A percentile compares a stretch with the other conserved stretches of the same genome.
phyloP scores from a whole-genome alignment of 2,888 invertebrate species.

The Lobophora halterata region DNA sequence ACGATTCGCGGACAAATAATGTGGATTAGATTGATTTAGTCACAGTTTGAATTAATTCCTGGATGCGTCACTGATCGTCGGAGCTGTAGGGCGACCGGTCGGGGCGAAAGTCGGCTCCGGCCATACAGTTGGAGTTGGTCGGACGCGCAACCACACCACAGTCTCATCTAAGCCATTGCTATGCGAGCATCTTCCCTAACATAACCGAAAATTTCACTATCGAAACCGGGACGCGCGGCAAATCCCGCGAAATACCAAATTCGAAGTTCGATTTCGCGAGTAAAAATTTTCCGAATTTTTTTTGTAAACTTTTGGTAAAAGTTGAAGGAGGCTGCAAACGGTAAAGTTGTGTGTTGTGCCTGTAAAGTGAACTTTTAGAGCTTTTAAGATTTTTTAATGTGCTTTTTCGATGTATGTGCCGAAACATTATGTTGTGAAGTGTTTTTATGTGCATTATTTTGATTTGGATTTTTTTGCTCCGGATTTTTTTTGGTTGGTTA shows the following conservation, averaged over 20 bases:
- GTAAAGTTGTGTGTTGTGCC: conserved; percentile 76
- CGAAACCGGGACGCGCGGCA: conserved; percentile 59
- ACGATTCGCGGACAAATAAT: conserved; percentile 14
- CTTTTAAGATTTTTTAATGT: conserved; percentile 62
- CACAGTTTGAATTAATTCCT: conserved; percentile 66
- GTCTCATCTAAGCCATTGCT: conserved; percentile 80
- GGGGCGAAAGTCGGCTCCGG: conserved; percentile 77
- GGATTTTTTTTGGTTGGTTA: conserved; percentile 75
- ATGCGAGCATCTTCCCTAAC: conserved; percentile 78
- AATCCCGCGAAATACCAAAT: conserved; percentile 63
- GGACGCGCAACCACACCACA: conserved; percentile 73
- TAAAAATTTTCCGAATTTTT: conserved; percentile 38
- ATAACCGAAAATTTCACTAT: conserved; percentile 64
- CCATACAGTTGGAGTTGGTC: conserved; percentile 69
- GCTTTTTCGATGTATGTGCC: conserved; percentile 66
- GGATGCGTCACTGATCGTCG: conserved; percentile 71
- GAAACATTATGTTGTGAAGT: conserved; percentile 73
- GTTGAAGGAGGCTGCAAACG: conserved; percentile 70
- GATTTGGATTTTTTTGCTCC: conserved; percentile 76
- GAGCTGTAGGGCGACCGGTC: conserved; percentile 78
- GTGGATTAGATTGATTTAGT: conserved; percentile 40
- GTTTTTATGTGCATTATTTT: conserved; percentile 73
- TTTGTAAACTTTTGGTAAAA: conserved; percentile 46
- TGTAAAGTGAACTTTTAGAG: conserved; percentile 64
- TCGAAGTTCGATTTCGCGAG: conserved; percentile 38